Conservation (phyloP, 1,140 invertebrate genomes). For the Lordiphosa stackelbergi region DNA sequence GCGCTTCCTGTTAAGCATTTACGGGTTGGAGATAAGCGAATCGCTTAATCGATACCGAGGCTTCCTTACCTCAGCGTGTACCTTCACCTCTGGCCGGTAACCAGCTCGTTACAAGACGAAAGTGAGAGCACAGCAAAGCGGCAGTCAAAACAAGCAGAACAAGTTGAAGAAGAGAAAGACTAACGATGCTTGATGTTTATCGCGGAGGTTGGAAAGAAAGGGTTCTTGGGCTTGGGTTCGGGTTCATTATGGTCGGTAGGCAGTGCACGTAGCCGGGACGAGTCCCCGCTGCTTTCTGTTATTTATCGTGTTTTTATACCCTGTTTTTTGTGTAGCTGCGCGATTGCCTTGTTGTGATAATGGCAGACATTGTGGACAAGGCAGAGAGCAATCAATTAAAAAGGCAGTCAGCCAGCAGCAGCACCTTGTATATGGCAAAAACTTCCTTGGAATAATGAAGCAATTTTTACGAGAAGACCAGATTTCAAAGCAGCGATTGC, state of each 20-base stretch:
- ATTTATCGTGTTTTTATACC: constrained; percentile 54
- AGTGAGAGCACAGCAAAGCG: constrained; percentile 47
- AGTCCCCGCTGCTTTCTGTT: constrained; percentile 56
- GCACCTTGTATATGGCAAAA: constrained; percentile 42
- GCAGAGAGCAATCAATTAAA: constrained; percentile 71
- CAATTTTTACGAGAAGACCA: constrained; percentile 53
- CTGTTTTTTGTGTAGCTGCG: constrained; percentile 26
- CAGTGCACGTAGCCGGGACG: constrained; percentile 46
- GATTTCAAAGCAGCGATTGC: constrained; percentile 63
- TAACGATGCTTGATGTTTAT: constrained; percentile 70
- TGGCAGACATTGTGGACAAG: constrained; percentile 50
- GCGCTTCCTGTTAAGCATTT: constrained; percentile 35
- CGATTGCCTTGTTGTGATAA: constrained; percentile 70
- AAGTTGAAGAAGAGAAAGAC: constrained; percentile 37
- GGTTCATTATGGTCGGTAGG: constrained; percentile 64
- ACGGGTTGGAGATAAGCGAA: constrained; percentile 30
- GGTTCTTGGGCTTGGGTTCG: constrained; percentile 21
- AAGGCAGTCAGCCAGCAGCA: constrained; percentile 51
- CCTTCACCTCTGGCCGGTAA: constrained; percentile 19
- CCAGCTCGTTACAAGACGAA: constrained; percentile 39
- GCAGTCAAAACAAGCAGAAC: constrained; percentile 54
- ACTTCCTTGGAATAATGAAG: constrained; percentile 69
- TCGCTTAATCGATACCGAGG: constrained; percentile 57
- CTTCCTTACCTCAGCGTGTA: not conserved
- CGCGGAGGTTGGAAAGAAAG: constrained; percentile 57